Base-by-base conservation (phyloP, 2,113 vertebrate species). In the Opisthocomus hoazin region DNA sequence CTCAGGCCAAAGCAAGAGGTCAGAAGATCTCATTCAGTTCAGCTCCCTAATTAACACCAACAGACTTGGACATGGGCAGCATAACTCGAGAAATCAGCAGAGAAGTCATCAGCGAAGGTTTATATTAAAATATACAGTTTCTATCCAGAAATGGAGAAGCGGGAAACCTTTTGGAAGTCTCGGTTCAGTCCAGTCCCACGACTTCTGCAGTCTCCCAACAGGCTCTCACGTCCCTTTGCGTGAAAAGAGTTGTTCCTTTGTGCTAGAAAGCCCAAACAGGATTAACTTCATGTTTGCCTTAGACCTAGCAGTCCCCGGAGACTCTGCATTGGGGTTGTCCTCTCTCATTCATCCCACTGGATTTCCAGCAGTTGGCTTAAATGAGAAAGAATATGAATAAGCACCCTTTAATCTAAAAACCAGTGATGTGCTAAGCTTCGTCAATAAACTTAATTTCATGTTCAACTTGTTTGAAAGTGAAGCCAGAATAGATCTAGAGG, bases 391-490 rank as follows among this genome's bases (percentile, higher is more conserved):
- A 21, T 53, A 60, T 29, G 5, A 90, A 2, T 30, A 80, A 89
- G 24, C 10, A 22, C 54, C 63, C 64, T 94, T 69, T 37, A 77
- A 43, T 41, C 41, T 71, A 66, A 29, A 93, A 76, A 70, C 61
- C 3, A 45, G 26, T 45, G 16, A 4, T 22, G 45, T 77, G 48
- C 23, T 71, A 60, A 88, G 45, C 20, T 61, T 89, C 3, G 9
- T 32, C 34, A 57, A 65, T 88, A 74, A 71, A 79, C 34, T 90
- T 92, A 74, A 20, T 53, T 95, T 71, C 32, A 84, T 58, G 29
- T 26, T 95, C 51, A 80, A 43, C 34, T 84, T 96, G 30, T 73
- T 93, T 95, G 80, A 80, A 94, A 84, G 65, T 43, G 36, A 69
- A 89, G 81, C 8, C 21, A 63, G 45, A 51, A 58, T 26, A 61